Conservation (phyloP, 2,888 invertebrate genomes). For the Anthophora plumipes region DNA sequence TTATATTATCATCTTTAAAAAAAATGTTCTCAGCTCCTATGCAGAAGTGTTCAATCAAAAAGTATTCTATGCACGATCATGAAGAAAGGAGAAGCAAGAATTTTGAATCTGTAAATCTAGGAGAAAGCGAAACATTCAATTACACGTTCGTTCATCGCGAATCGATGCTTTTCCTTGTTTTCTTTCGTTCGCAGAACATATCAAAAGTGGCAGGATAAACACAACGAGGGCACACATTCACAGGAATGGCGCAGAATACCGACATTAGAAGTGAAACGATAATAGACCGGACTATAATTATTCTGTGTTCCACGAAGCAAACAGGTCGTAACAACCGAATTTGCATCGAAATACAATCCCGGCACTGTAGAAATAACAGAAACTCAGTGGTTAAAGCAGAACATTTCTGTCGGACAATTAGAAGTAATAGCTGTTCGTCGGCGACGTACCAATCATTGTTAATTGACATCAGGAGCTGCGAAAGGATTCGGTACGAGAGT, state of each 20-base stretch:
- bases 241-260: slow-evolving; percentile 7
- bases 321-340: slow-evolving; percentile 58
- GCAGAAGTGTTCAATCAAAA: neutral
- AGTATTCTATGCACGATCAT: neutral
- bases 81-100: neutral
- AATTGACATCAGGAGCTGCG: slow-evolving; percentile 72
- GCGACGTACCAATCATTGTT: slow-evolving; percentile 74
- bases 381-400: slow-evolving; percentile 36
- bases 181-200: slow-evolving; percentile 11
- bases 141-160: slow-evolving; percentile 4
- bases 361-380: slow-evolving; percentile 51
- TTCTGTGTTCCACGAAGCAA: slow-evolving; percentile 35
- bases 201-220: slow-evolving; percentile 41
- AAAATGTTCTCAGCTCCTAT: too few species aligned
- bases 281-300: slow-evolving; percentile 55
- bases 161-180: neutral
- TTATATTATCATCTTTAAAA: too few species aligned
- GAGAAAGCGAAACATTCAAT: slow-evolving; percentile 26
- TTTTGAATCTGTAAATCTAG: neutral
- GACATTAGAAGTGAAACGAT: slow-evolving; percentile 43
- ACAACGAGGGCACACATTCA: slow-evolving; percentile 1
- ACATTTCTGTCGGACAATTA: slow-evolving; percentile 71
- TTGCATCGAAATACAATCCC: slow-evolving; percentile 70
- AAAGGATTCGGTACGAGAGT: slow-evolving; percentile 65
- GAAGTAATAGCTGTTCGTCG: slow-evolving; percentile 69